These are phyloP conservation scores for Pituophis catenifer DNA, from an alignment of 2,113 vertebrate species.

Conservation along the genomic window DNA sequence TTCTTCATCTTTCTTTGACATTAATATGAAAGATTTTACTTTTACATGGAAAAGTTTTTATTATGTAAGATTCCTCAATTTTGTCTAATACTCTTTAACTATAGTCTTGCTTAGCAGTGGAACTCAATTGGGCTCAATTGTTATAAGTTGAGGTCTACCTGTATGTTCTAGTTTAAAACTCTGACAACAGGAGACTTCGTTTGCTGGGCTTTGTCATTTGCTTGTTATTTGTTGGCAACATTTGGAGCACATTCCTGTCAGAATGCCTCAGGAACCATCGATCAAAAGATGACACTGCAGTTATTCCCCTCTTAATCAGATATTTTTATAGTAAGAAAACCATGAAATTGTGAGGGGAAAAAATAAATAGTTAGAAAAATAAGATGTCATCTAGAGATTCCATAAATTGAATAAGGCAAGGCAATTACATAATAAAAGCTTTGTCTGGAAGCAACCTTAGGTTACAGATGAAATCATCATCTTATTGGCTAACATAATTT, in stretches of 20 bases:
- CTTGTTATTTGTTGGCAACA: not conserved
- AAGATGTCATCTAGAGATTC: not conserved
- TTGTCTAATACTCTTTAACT: too few relatives aligned
- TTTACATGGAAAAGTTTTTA: not conserved
- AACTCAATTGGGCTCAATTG: not conserved
- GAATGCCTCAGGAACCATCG: not conserved
- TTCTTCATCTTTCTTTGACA: not conserved
- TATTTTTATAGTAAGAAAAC: not conserved
- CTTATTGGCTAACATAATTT: not conserved
- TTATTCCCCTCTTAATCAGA: not conserved
- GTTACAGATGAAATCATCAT: not conserved
- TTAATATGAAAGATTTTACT: not conserved
- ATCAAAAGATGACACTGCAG: not conserved
- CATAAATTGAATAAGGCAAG: not conserved
- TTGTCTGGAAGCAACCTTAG: not conserved
- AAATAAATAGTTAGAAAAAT: not conserved
- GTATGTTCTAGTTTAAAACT: not conserved
- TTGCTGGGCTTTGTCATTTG: not conserved
- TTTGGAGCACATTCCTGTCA: not conserved
- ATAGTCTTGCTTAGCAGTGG: too few relatives aligned
- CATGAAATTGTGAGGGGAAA: not conserved
- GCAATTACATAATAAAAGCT: not conserved
- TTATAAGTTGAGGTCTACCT: not conserved
- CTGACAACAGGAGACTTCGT: not conserved
- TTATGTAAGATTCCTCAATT: not conserved